Base-by-base conservation (phyloP, 2,113 vertebrate genomes). In the Rostratula benghalensis region DNA sequence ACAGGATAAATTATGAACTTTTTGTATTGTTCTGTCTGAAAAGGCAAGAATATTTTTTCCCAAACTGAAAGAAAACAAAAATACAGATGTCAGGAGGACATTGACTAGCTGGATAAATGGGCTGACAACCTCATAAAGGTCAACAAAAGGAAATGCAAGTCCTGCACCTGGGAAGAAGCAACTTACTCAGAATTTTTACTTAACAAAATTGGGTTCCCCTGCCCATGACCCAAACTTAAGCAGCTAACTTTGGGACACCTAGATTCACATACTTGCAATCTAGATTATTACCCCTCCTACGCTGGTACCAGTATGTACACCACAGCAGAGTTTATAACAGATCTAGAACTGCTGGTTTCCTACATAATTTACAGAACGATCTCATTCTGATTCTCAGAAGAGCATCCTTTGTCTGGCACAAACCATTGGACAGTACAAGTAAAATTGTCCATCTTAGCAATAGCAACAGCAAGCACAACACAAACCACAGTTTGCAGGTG, bases 271-370 rank as follows among this genome's bases (percentile, higher is more conserved):
- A 23, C 3, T 7, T 39, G 3, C 60, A 56, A 63, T 68, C 43
- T 33, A 31, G 23, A 22, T 46, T 33, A 13, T 4, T 39, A 9
- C 13, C 35, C 7, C 53, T 48, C 45, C 33, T 35, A 60, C 23
- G 6, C 4, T 2, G 30, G 2, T 2, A 30, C 3, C 43, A 4
- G 27, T 48, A 20, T 5, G 5, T 3, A 7, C 4, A 25, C 30
- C 50, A n/a, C 60, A 89, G 68, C 27, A 19, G 60, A 61, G 31
- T 9, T 25, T 4, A 12, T 59, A 61, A 77, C 0, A 1, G 25
- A 35, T 6, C 46, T 80, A 78, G 64, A 41, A 11, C 51, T 18
- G 54, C 43, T 73, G 65, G 19, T 69, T 61, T 79, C 85, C 92
- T 92, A 63, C 88, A 93, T 92, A 86, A 95, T 93, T 94, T 65